These are phyloP conservation scores for Agriopis marginaria DNA, from an alignment of 2,888 invertebrate species.

Conservation along the genomic window DNA sequence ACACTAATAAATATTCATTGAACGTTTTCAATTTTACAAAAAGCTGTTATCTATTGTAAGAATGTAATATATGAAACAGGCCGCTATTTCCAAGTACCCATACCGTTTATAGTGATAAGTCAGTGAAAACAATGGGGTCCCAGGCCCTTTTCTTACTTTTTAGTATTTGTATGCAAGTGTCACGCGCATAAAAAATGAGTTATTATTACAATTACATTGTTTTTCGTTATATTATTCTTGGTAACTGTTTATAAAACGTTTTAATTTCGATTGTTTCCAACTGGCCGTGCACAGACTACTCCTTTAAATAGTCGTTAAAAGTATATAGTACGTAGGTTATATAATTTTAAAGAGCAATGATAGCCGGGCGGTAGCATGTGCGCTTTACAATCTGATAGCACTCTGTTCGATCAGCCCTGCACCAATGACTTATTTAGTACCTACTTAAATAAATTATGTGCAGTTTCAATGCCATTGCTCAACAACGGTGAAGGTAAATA, in stretches of 20 bases:
- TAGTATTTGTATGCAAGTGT: conserved; percentile 62
- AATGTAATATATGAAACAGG: not conserved
- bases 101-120: conserved; percentile 18
- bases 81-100: conserved; percentile 14
- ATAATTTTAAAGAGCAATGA: not conserved
- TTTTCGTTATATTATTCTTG: conserved; percentile 24
- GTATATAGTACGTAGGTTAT: not conserved
- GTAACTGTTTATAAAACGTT: conserved; percentile 11
- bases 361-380: no score
- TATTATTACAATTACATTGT: conserved; percentile 50
- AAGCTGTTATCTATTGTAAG: not conserved
- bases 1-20: no score
- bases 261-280: conserved; percentile 18
- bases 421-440: no score
- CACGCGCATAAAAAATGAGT: conserved; percentile 52
- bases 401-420: no score
- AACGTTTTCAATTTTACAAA: not conserved
- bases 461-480: no score
- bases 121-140: conserved; percentile 58
- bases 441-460: no score
- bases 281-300: conserved; percentile 12
- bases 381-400: no score
- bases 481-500: no score
- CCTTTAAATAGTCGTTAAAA: conserved; percentile 8
- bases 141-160: conserved; percentile 53